These are phyloP conservation scores for Axea sp. DNA, from an alignment of 2,888 invertebrate species.

Conservation along the genomic window DNA sequence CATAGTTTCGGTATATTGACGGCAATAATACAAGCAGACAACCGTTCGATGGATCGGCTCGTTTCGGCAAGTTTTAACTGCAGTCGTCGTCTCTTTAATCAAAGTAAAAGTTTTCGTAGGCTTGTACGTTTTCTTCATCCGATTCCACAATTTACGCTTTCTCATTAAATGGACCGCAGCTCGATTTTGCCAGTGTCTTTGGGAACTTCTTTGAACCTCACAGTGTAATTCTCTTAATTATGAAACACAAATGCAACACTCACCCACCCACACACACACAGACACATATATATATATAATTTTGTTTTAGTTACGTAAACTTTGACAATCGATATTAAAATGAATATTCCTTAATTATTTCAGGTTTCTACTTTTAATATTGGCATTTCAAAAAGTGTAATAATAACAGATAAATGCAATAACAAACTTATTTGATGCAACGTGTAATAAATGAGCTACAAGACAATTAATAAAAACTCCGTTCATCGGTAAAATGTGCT, in stretches of 20 bases:
- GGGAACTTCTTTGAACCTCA: not conserved
- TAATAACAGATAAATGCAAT: too few relatives aligned
- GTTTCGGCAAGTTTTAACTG: constrained; percentile 72
- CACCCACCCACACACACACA: too few relatives aligned
- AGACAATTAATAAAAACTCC: too few relatives aligned
- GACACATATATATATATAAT: too few relatives aligned
- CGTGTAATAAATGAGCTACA: too few relatives aligned
- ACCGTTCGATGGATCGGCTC: constrained; percentile 62
- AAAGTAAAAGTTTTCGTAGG: constrained; percentile 68
- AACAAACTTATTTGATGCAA: too few relatives aligned
- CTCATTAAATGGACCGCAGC: constrained; percentile 21
- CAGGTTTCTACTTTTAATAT: too few relatives aligned
- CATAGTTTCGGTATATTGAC: constrained; percentile 58
- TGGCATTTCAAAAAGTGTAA: too few relatives aligned
- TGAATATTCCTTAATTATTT: too few relatives aligned
- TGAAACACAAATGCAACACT: not conserved
- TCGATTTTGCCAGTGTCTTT: constrained; percentile 7
- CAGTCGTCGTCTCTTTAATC: constrained; percentile 68
- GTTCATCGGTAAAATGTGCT: too few relatives aligned
- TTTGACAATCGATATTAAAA: too few relatives aligned
- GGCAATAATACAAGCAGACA: constrained; percentile 68
- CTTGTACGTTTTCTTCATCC: not conserved
- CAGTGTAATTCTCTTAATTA: constrained; percentile 7
- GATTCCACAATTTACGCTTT: constrained; percentile 12
- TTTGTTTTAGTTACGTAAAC: too few relatives aligned